These are phyloP conservation scores for Hippoglossus hippoglossus DNA, from an alignment of 2,797 vertebrate genomes.

Conservation along the genomic window DNA sequence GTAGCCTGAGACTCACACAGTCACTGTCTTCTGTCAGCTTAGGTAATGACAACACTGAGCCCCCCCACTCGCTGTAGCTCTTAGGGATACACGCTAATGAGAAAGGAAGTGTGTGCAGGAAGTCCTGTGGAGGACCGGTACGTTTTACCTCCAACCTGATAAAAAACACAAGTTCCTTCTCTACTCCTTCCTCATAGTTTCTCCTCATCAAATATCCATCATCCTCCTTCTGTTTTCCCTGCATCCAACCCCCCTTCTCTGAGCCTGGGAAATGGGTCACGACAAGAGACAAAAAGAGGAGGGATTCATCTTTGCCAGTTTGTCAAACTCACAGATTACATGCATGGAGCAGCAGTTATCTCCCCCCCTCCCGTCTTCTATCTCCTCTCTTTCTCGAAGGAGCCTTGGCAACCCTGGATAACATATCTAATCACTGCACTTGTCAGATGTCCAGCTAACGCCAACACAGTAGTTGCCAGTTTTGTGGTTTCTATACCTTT, in stretches of 20 bases:
- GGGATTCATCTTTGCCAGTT: conserved; percentile 37
- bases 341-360: conserved; percentile 6
- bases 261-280: conserved; percentile 70
- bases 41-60: neutral
- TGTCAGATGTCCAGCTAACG: neutral
- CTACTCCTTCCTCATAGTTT: conserved; percentile 18
- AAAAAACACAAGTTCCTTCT: conserved; percentile 3
- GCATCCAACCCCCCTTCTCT: conserved; percentile 14
- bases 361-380: neutral
- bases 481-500: conserved; percentile 2
- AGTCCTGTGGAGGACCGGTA: conserved; percentile 1
- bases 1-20: neutral
- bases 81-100: conserved; percentile 6
- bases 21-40: neutral
- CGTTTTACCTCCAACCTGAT: conserved; percentile 13
- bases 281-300: conserved; percentile 25
- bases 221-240: conserved; percentile 52
- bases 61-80: neutral
- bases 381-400: conserved; percentile 12
- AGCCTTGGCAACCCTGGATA: neutral
- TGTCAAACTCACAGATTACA: conserved; percentile 41
- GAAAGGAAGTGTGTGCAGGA: conserved; percentile 35
- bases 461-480: neutral
- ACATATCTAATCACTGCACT: conserved; percentile 8
- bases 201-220: conserved; percentile 72